Evolutionary conservation across 2,113 vertebrate genomes (phyloP), one percentile per base, ranked within the genome.

Genomic region (Oplegnathus fasciatus): DNA sequence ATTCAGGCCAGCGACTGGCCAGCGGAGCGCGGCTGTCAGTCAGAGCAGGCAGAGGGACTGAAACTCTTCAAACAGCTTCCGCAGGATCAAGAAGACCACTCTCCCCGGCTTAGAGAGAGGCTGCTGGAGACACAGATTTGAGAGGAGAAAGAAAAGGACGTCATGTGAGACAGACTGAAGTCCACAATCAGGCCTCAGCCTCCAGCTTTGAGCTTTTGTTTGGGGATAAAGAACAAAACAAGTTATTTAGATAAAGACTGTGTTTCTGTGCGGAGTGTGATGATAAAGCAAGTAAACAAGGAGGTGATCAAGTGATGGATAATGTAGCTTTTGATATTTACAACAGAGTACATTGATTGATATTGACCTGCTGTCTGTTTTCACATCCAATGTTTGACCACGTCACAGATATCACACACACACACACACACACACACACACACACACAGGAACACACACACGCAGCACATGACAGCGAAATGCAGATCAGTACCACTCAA

Each of bases 11-110:
- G 86, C 22, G 28, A n/a, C 61, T 28, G 75, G 75, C 78, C 82
- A 61, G 54, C 22, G 32, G 79, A 84, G 75, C 58, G 3, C 42
- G 26, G 52, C 90, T 85, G 86, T 91, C 91, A 88, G 73, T 94
- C 91, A 88, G 84, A 81, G 77, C 66, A 2, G 68, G 64, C 67
- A 48, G 44, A 78, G 57, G 32, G 32, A 78, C 84, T 34, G 57
- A 80, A 87, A 84, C 73, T 86, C 87, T 60, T 88, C 86, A 87
- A 82, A 89, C 71, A 48, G 91, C 90, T 94, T 91, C 91, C 57
- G 11, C 69, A 0, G 89, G 92, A 94, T 94, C 90, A 92, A 83
- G 86, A 57, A 73, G 83, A 89, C 61, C 87, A 79, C 79, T 90
- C 75, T 69, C 18, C 60, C 28, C 61, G 1, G 88, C 87, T 94